A percentile compares a stretch with the other conserved stretches of the same genome.
These are phyloP conservation scores for Paelopatides confundens DNA, from an alignment of 53 echinoderm and acorn worm genomes.

Conservation along the genomic window DNA sequence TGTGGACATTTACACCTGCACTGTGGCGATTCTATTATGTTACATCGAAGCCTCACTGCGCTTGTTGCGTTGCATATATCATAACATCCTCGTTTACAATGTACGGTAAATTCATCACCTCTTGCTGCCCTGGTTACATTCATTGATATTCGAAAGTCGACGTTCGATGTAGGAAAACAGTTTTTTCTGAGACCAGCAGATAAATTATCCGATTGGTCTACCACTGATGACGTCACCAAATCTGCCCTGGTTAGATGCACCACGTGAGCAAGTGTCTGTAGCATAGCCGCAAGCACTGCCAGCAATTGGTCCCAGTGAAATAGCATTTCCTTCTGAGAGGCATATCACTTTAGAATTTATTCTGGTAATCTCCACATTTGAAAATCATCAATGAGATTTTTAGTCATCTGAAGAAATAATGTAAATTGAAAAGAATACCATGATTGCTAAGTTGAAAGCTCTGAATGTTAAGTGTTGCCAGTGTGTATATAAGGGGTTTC, in stretches of 20 bases:
- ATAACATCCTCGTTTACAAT: slow-evolving; percentile 64
- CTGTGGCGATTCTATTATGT: slow-evolving; percentile 61
- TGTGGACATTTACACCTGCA: slow-evolving; percentile 70
- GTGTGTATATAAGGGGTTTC: no score
- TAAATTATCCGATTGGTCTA: neutral
- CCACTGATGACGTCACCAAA: neutral
- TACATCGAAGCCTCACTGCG: slow-evolving; percentile 70
- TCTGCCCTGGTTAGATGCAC: neutral
- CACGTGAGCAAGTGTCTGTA: neutral
- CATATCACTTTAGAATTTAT: slow-evolving; percentile 6
- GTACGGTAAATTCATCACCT: slow-evolving; percentile 65
- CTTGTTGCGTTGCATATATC: slow-evolving; percentile 63
- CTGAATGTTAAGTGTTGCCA: no score
- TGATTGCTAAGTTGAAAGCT: no score
- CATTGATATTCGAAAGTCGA: slow-evolving; percentile 52
- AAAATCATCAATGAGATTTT: neutral
- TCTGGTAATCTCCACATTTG: neutral
- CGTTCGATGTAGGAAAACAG: slow-evolving; percentile 44
- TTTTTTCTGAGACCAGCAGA: slow-evolving; percentile 6
- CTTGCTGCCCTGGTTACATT: slow-evolving; percentile 65
- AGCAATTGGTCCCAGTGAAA: slow-evolving; percentile 10
- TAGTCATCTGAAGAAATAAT: no score
- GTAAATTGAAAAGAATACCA: no score
- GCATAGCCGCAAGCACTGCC: slow-evolving; percentile 6
- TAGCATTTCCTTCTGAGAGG: slow-evolving; percentile 12